Base-by-base conservation (phyloP, 2,113 vertebrate species). In the Tetraodon nigroviridis region DNA sequence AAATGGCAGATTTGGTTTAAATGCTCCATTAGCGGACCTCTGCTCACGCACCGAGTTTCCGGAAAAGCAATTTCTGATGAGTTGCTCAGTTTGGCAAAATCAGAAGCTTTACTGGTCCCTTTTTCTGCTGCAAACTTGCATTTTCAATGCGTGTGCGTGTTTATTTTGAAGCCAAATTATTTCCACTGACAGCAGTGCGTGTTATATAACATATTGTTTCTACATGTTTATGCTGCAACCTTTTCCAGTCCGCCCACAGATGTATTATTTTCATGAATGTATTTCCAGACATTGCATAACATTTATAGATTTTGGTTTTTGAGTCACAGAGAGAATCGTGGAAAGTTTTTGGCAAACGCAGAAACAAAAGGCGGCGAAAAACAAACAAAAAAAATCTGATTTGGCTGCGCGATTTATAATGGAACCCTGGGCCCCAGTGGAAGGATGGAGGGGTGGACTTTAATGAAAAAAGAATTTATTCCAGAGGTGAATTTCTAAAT, bases 261-360 rank as follows among this genome's bases (percentile, higher is more conserved):
- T 66, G 79, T 78, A 79, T 84, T 67, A 62, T 78, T 81, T 78
- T 75, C 79, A 78, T 85, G 68, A 85, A 86, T 80, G 72, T 79
- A 77, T 79, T 81, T 79, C 65, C 58, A 81, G 69, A 67, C 61
- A 67, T 86, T 88, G 76, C 68, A 51, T 83, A 83, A 86, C 72
- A 54, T 78, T 73, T 67, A 73, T 67, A 75, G 73, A 70, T 79
- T 71, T 69, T 73, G 49, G 67, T 65, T 75, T 53, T 27, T 44
- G 56, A 55, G 67, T 69, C 64, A 78, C 67, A 68, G 78, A 46
- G 61, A 66, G 74, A 65, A 55, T 58, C 65, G 15, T 49, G 32
- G 21, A n/a, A 15, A 58, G 24, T 72, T 67, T 46, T 51, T 49
- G 40, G 40, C 64, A 50, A 44, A 47, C 60, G 50, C 49, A 67